Base-by-base conservation (phyloP, 2,113 vertebrate species). In the Paramisgurnus dabryanus region DNA sequence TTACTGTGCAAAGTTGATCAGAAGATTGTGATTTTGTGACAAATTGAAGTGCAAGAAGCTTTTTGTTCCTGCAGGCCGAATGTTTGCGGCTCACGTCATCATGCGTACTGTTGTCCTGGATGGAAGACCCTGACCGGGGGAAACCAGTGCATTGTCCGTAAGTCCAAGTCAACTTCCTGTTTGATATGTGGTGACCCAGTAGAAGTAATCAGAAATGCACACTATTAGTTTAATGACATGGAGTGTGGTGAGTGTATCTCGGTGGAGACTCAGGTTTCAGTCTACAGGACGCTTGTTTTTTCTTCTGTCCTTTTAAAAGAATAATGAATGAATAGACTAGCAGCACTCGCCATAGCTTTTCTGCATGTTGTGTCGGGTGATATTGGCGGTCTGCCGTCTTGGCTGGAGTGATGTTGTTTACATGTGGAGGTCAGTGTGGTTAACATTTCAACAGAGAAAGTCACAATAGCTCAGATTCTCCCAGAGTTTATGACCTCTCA, bases 71-170 rank as follows among this genome's bases (percentile, higher is more conserved):
- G 71, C 88, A 98, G 97, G 84, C 98, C 97, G 40, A 99, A 99
- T 89, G 98, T 99, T 49, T 99, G 98, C 82, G 97, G 98, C 87
- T 95, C 96, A 67, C 96, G 94, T 88, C 97, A 94, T 89, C 97
- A 97, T 76, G 94, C 94, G 68, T 99, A 96, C 91, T 99, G 98
- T 89, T 99, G 98, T 85, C 97, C 96, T 61, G 98, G 98, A 80
- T 99, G 98, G 98, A 99, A 98, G 93, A 99, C 97, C 1, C 91
- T 99, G 87, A 97, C 96, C 65, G 97, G 96, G 87, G 98, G 98
- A 87, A 99, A 99, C 90, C 97, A 99, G 84, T 99, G 98, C 89
- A 99, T 99, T 84, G 98, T 99, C 83, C 98, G 98, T 99, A 93
- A 99, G 98, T 98, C 85, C 78, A n/a, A 22, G 39, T 55, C 6